Percentiles rank a stretch among this genome's conserved stretches.
These are phyloP conservation scores for Sicus ferrugineus DNA, from an alignment of 2,888 invertebrate genomes.

Conservation along the genomic window DNA sequence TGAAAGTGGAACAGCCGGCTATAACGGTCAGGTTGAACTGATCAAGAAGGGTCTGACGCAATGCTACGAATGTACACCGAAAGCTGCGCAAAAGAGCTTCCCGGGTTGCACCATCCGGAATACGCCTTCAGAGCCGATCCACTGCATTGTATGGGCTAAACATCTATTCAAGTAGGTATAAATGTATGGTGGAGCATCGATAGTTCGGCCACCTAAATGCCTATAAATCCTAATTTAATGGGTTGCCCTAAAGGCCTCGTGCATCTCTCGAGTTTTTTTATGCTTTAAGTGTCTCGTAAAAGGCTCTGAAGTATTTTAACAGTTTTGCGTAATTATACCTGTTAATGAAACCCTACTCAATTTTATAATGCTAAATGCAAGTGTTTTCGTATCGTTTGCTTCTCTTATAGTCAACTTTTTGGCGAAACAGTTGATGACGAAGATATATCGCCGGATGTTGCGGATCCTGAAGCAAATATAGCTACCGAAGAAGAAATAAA, in stretches of 20 bases:
- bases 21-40: slow-evolving; percentile 93
- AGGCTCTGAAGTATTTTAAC: neutral
- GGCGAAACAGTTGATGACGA: slow-evolving; percentile 97
- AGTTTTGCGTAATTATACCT: neutral
- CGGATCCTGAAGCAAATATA: slow-evolving; percentile 86
- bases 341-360: too few species aligned
- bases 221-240: too few species aligned
- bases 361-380: too few species aligned
- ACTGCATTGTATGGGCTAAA: slow-evolving; percentile 99
- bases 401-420: slow-evolving; percentile 83
- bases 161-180: slow-evolving; percentile 90
- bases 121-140: slow-evolving; percentile 98
- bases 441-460: slow-evolving; percentile 97
- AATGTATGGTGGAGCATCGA: too few species aligned
- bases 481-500: slow-evolving; percentile 29
- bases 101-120: slow-evolving; percentile 99
- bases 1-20: slow-evolving; percentile 97
- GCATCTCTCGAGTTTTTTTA: too few species aligned
- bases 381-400: too few species aligned
- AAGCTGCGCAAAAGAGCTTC: slow-evolving; percentile 89
- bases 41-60: slow-evolving; percentile 88
- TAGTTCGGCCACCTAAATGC: too few species aligned
- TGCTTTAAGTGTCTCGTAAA: too few species aligned
- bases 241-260: too few species aligned
- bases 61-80: slow-evolving; percentile 96